phyloP scores from a whole-genome alignment of 2,888 invertebrate species.

The Chaetogeoica ovagalla region DNA sequence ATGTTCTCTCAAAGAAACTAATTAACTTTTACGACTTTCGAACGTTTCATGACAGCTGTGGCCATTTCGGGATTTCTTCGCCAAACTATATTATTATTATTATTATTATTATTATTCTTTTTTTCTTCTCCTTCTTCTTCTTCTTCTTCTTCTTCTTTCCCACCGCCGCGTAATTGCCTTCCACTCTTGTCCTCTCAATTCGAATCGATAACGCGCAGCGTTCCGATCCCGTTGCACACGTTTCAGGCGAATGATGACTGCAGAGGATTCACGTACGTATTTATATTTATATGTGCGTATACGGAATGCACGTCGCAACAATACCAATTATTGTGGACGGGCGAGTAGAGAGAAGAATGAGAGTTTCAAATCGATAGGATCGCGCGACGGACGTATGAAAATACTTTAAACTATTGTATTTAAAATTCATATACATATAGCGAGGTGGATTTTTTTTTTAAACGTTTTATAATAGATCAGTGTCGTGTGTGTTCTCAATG shows the following conservation, averaged over 20 bases:
- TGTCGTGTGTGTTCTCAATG: too few species aligned
- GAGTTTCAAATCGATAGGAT: too few species aligned
- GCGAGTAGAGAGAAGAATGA: too few species aligned
- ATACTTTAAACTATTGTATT: too few species aligned
- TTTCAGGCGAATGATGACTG: constrained; percentile 9
- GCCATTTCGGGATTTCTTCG: constrained; percentile 49
- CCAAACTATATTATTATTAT: constrained; percentile 24
- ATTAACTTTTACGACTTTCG: constrained; percentile 52
- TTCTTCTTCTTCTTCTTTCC: constrained; percentile 4
- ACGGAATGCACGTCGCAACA: too few species aligned
- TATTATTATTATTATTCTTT: too few species aligned
- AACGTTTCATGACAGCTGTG: constrained; percentile 52
- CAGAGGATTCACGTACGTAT: background rate
- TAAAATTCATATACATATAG: too few species aligned
- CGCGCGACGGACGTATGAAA: too few species aligned
- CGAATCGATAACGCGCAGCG: background rate
- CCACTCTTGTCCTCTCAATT: constrained; percentile 17
- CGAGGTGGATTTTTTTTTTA: too few species aligned
- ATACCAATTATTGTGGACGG: too few species aligned
- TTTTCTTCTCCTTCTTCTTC: background rate
- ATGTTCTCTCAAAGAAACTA: constrained; percentile 52
- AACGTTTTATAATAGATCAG: too few species aligned
- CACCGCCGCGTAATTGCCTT: constrained; percentile 35
- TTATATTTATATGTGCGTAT: background rate
- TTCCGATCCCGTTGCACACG: background rate